Conservation (phyloP, 2,797 vertebrate species). For the Peromyscus melanophrys region DNA sequence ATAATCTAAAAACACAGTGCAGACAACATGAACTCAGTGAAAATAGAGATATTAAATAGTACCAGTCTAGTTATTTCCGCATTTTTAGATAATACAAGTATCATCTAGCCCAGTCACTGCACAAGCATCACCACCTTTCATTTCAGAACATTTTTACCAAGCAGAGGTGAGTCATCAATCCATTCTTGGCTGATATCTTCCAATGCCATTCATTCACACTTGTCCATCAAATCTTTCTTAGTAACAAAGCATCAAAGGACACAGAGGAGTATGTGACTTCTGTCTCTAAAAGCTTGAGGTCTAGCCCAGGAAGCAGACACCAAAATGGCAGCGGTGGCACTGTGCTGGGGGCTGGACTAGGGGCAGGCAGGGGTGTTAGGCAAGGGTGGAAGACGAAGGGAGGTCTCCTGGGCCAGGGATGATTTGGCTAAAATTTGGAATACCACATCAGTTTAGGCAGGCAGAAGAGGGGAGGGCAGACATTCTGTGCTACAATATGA, state of each 20-base stretch:
- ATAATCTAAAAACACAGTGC: slow-evolving; percentile 48
- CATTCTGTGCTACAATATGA: background rate
- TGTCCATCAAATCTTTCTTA: background rate
- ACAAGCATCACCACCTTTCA: background rate
- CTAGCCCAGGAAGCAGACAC: background rate
- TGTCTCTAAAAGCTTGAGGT: background rate
- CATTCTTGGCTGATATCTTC: background rate
- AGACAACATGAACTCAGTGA: background rate
- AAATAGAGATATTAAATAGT: slow-evolving; percentile 23
- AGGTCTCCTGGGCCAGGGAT: background rate
- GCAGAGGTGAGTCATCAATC: background rate
- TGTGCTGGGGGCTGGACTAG: background rate
- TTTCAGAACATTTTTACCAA: background rate
- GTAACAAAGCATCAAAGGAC: background rate
- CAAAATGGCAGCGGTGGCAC: background rate
- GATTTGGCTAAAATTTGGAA: background rate
- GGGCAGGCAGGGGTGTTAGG: background rate
- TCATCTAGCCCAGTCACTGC: background rate
- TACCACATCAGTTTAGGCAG: background rate
- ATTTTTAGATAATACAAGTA: slow-evolving; percentile 8
- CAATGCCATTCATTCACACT: background rate
- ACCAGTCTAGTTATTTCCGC: background rate
- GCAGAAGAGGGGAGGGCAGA: background rate
- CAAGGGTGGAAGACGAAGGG: background rate
- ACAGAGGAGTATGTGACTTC: background rate